phyloP scores from a whole-genome alignment of 2,888 invertebrate species.

The Metellina segmentata region DNA sequence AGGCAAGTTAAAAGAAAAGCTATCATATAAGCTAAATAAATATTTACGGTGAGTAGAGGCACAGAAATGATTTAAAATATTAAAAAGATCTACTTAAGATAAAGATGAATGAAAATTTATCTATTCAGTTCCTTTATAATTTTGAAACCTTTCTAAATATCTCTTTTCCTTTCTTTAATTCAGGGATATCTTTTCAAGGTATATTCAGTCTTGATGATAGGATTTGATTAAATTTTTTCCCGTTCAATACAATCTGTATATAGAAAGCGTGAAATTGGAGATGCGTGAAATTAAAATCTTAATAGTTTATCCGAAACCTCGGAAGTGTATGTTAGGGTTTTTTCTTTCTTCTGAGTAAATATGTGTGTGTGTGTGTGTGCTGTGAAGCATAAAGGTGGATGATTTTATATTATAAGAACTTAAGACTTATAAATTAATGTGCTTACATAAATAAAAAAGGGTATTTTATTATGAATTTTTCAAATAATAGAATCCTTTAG shows the following conservation, averaged over 20 bases:
- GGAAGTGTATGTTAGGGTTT: neutral
- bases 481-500: too few relatives aligned
- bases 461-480: too few relatives aligned
- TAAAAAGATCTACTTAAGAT: neutral
- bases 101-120: neutral
- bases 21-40: too few relatives aligned
- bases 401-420: too few relatives aligned
- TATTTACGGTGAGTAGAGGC: too few relatives aligned
- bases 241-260: neutral
- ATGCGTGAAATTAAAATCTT: conserved; percentile 50
- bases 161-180: neutral
- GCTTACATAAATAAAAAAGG: too few relatives aligned
- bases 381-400: too few relatives aligned
- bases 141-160: neutral
- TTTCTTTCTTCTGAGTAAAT: neutral
- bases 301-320: neutral
- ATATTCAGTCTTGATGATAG: neutral
- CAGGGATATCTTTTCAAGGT: neutral
- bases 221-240: conserved; percentile 15
- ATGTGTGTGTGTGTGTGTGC: too few relatives aligned
- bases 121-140: neutral
- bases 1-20: too few relatives aligned
- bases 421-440: too few relatives aligned
- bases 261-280: neutral
- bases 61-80: neutral